A percentile compares a stretch with the other conserved stretches of the same genome.
phyloP scores from a whole-genome alignment of 2,797 vertebrate genomes.

The Oryzias sinensis region DNA sequence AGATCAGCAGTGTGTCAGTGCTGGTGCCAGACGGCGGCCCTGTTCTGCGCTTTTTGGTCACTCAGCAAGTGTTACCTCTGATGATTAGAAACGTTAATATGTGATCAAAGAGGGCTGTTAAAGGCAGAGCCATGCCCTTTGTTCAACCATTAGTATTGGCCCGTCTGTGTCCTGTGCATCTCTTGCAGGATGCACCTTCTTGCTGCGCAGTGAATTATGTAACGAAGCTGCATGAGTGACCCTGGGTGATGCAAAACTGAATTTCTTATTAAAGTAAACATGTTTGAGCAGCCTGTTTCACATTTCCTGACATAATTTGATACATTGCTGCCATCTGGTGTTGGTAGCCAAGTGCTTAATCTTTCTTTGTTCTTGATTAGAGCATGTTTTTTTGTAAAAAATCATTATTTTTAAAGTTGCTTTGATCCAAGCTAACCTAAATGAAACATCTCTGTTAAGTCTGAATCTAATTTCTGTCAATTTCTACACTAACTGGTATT shows the following conservation, averaged over 20 bases:
- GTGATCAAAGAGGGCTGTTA: conserved; percentile 26
- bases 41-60: conserved; percentile 38
- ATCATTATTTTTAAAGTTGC: not conserved
- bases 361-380: conserved; percentile 4
- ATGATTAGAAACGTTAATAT: conserved; percentile 31
- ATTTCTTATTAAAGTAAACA: conserved; percentile 30
- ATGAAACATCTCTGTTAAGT: not conserved
- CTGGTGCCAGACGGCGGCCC: conserved; percentile 38
- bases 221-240: conserved; percentile 2
- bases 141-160: not conserved
- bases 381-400: too few species aligned
- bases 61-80: conserved; percentile 35
- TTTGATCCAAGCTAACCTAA: not conserved
- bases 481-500: conserved; percentile 14
- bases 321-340: conserved; percentile 72
- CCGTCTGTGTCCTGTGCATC: not conserved
- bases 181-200: not conserved
- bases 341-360: conserved; percentile 12
- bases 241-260: conserved; percentile 23
- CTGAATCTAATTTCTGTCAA: conserved; percentile 19
- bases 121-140: not conserved
- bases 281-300: conserved; percentile 19
- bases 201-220: conserved; percentile 13
- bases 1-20: conserved; percentile 40
- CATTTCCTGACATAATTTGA: conserved; percentile 16